These are phyloP conservation scores for Paguma larvata DNA, from an alignment of 2,797 vertebrate species.

Conservation along the genomic window DNA sequence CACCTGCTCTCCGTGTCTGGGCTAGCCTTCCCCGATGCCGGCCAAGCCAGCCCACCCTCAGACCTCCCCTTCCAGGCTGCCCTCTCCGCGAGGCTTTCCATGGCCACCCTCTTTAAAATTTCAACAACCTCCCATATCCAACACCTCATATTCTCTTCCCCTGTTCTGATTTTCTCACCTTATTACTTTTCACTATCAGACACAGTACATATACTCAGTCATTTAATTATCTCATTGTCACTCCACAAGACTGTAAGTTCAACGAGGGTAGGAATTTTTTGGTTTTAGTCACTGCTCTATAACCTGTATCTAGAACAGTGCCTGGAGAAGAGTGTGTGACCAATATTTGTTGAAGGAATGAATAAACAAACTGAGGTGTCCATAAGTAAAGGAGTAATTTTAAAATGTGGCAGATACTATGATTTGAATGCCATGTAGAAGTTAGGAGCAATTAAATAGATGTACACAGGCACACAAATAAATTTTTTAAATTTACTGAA, in stretches of 20 bases:
- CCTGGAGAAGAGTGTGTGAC: not conserved
- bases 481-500: constrained; percentile 49
- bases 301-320: not conserved
- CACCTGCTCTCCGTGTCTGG: not conserved
- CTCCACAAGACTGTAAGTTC: constrained; percentile 2
- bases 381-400: constrained; percentile 22
- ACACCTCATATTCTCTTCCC: not conserved
- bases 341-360: not conserved
- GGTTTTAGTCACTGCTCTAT: not conserved
- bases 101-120: not conserved
- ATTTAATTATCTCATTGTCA: not conserved
- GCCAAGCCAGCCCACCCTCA: not conserved
- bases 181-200: not conserved
- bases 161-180: not conserved
- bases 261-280: not conserved
- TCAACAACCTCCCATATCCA: not conserved
- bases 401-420: constrained; percentile 13
- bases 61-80: not conserved
- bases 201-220: not conserved
- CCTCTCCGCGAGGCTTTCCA: not conserved
- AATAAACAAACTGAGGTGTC: not conserved
- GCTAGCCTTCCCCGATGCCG: not conserved
- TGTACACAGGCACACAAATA: not conserved
- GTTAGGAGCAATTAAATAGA: constrained; percentile 23
- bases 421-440: not conserved